Evolutionary conservation across 2,797 vertebrate genomes (phyloP).

Genomic region (Glyptemys insculpta): DNA sequence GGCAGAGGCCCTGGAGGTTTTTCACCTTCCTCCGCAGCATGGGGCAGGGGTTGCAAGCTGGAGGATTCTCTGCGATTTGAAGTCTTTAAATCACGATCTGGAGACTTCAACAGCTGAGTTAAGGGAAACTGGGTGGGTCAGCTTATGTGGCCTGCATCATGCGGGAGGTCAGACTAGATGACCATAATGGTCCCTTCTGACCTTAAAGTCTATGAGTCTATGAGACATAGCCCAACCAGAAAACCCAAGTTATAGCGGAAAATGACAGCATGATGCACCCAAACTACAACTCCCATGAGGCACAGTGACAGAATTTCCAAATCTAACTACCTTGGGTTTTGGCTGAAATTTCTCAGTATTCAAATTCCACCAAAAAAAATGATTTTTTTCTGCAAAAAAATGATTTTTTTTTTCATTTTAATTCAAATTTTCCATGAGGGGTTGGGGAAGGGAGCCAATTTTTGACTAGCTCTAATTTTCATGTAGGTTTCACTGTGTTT

Average conservation of each 20-base stretch:
- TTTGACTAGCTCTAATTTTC: not conserved
- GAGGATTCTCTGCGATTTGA: too few relatives aligned
- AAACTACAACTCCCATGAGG: not conserved
- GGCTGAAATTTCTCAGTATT: not conserved
- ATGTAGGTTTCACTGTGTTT: not conserved
- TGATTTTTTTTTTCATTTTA: not conserved
- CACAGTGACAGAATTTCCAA: not conserved
- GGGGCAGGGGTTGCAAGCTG: too few relatives aligned
- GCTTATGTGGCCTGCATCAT: too few relatives aligned
- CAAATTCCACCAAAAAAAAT: not conserved
- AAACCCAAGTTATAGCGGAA: not conserved
- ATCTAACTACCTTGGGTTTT: not conserved
- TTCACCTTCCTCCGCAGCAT: too few relatives aligned
- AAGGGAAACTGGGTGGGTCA: too few relatives aligned
- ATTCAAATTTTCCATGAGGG: not conserved
- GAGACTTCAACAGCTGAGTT: too few relatives aligned
- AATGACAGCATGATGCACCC: not conserved
- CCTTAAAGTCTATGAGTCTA: too few relatives aligned
- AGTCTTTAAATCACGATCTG: too few relatives aligned
- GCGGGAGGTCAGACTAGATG: too few relatives aligned
- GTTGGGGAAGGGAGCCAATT: not conserved
- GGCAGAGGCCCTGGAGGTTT: too few relatives aligned
- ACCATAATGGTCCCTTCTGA: too few relatives aligned
- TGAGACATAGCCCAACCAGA: not conserved
- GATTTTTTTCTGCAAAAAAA: not conserved